Base-by-base conservation (phyloP, 53 echinoderm and acorn worm species). In the Apostichopus leukothele region DNA sequence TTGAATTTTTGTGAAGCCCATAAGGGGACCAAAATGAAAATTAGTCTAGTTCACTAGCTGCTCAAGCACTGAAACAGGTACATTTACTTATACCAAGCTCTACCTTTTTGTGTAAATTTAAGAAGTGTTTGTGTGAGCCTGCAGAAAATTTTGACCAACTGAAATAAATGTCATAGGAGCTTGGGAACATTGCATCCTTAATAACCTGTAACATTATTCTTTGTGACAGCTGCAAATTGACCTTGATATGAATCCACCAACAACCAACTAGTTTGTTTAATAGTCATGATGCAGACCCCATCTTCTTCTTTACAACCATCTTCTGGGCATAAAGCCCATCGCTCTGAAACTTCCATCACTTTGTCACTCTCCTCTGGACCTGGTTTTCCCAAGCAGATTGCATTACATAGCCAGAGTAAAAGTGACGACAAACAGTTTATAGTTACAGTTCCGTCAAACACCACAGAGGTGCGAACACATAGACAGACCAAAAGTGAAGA, bases 401-500 rank as follows among this genome's bases (percentile, higher is more conserved):
- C 85, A 63, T 16, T 85, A 27, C 85, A 85, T 23, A 21, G 85
- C 67, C 85, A 85, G 50, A 67, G 85, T 25, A 60, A 85, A 60
- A 67, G 39, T 67, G 85, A 85, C 11, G 85, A 85, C 67, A 85
- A 85, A 25, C 61, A 66, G 50, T 85, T 85, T 66, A 67, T 85
- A 67, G 61, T 85, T 7, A 85, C 85, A 13, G 85, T 85, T 50
- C 85, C 85, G 4, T 50, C 85, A 25, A 85, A 68, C 50, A 67
- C 66, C 57, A 27, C 85, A 18, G 63, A 85, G 67, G 57, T 85
- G 67, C 57, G 85, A 14, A 85, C 85, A 7, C 85, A 85, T 20
- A 85, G 85, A 25, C 85, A 85, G 61, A 85, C 85, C 50, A 85
- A 85, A 50, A 85, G 85, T 67, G 85, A 85, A 18, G 85, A 85